Percentiles rank a stretch among this genome's conserved stretches.
These are phyloP conservation scores for Hirudo medicinalis DNA, from an alignment of 1,140 invertebrate genomes.

Conservation along the genomic window DNA sequence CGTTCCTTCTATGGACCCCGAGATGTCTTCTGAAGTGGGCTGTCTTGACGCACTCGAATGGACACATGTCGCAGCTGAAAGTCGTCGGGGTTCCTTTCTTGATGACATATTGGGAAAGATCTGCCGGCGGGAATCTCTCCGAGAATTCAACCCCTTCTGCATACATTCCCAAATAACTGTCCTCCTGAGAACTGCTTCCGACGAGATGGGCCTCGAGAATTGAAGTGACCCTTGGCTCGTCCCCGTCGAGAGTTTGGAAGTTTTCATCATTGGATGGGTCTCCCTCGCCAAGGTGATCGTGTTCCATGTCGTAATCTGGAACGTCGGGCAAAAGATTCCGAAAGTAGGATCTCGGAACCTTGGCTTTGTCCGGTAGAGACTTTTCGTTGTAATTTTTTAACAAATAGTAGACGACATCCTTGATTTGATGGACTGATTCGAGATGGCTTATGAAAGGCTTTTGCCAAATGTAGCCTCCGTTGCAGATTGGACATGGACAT, in stretches of 20 bases:
- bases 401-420: background rate
- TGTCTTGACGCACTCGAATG: constrained; percentile 12
- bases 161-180: background rate
- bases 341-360: constrained; percentile 4
- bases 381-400: background rate
- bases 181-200: background rate
- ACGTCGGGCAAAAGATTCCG: constrained; percentile 11
- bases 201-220: background rate
- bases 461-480: constrained; percentile 8
- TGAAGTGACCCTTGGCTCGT: background rate
- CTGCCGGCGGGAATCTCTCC: constrained; percentile 1
- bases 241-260: background rate
- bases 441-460: constrained; percentile 3
- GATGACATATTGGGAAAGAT: background rate
- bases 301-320: background rate
- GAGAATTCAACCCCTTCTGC: background rate
- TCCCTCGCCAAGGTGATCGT: no score
- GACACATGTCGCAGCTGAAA: constrained; percentile 17
- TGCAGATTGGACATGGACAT: constrained; percentile 9
- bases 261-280: background rate
- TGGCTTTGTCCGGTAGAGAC: background rate
- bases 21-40: constrained; percentile 17
- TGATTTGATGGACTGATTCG: background rate
- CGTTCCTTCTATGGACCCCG: constrained; percentile 9
- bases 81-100: constrained; percentile 4